Conservation (phyloP, 2,888 invertebrate genomes). For the Tetheella fluctuosa region DNA sequence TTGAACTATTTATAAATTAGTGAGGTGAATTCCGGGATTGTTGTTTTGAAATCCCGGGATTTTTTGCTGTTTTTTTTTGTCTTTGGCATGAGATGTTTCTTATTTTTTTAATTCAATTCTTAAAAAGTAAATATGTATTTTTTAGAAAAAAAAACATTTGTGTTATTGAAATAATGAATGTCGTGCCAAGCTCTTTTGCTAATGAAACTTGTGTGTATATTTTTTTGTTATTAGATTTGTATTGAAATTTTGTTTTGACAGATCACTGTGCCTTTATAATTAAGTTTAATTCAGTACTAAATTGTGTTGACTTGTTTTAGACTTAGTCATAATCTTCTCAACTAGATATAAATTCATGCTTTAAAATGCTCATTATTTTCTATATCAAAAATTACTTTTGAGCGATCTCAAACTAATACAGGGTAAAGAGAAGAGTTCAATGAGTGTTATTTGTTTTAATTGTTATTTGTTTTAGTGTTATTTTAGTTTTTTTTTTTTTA, state of each 20-base stretch:
- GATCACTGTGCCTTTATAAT: neutral
- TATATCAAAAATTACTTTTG: neutral
- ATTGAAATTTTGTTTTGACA: constrained; percentile 17
- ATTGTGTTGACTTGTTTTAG: neutral
- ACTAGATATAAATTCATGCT: neutral
- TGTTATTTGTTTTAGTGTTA: too few relatives aligned
- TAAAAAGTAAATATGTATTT: too few relatives aligned
- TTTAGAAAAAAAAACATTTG: too few relatives aligned
- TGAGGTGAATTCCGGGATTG: neutral
- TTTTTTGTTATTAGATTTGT: constrained; percentile 16
- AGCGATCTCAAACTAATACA: neutral
- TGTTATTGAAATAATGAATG: too few relatives aligned
- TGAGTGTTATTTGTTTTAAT: too few relatives aligned
- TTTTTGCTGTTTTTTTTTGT: neutral
- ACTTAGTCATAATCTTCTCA: neutral
- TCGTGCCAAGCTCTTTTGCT: too few relatives aligned
- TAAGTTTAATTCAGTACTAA: neutral
- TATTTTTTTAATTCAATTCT: neutral
- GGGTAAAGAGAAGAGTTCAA: too few relatives aligned
- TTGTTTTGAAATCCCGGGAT: neutral
- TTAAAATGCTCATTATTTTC: neutral
- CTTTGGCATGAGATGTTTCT: neutral
- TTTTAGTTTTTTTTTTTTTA: too few relatives aligned
- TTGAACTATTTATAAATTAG: constrained; percentile 21
- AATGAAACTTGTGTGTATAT: constrained; percentile 16